Percentiles rank a stretch among this genome's conserved stretches.
Conservation (phyloP, 2,113 vertebrate genomes). For the Microcebus griseorufus region DNA sequence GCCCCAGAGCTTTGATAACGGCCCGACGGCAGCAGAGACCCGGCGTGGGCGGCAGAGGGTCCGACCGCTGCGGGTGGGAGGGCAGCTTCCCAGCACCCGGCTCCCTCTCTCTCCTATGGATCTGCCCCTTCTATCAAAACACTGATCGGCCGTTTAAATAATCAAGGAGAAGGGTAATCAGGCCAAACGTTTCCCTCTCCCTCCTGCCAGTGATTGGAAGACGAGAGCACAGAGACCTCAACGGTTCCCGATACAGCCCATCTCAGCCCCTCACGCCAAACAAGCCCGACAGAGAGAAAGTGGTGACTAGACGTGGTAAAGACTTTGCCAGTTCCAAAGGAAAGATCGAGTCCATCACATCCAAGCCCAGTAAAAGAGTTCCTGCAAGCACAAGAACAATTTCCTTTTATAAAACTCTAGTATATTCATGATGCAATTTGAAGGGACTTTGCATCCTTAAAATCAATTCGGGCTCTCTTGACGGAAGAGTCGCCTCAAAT, state of each 20-base stretch:
- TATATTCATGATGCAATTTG: neutral
- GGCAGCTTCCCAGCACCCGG: neutral
- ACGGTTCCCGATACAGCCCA: neutral
- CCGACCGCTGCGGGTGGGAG: neutral
- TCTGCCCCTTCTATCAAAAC: neutral
- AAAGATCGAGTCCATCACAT: neutral
- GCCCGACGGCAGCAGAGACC: neutral
- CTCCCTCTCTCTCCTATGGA: neutral
- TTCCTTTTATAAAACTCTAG: neutral
- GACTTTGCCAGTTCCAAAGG: neutral
- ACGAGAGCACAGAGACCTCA: neutral
- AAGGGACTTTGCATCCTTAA: neutral
- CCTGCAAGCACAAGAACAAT: neutral
- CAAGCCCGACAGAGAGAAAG: neutral
- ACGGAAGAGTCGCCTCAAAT: neutral
- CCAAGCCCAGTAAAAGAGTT: neutral
- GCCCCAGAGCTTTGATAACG: too few species aligned
- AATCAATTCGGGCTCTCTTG: neutral
- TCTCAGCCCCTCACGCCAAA: neutral
- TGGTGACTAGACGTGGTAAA: fast-evolving
- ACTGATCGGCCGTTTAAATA: neutral
- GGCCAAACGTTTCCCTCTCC: neutral
- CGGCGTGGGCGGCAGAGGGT: fast-evolving
- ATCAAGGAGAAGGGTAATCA: neutral
- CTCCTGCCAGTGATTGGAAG: neutral